Evolutionary conservation across 2,888 invertebrate species (phyloP).

Genomic region (Andrena bucephala): DNA sequence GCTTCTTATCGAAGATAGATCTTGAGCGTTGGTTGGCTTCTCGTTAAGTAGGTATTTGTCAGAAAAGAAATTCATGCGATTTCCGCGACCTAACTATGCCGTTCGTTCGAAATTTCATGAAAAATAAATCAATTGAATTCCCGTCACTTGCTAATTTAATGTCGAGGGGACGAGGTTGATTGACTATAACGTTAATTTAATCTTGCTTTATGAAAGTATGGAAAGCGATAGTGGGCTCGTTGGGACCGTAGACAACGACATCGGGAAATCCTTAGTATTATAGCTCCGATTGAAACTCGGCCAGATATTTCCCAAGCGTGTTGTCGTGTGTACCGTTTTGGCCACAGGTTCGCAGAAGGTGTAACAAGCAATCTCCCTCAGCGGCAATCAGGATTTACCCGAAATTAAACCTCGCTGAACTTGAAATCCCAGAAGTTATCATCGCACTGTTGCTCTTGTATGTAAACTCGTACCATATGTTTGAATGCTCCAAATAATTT

Average conservation of each 20-base stretch:
- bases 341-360: conserved; percentile 58
- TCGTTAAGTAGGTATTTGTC: conserved; percentile 6
- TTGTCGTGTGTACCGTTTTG: conserved; percentile 75
- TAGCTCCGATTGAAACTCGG: conserved; percentile 75
- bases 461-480: conserved; percentile 12
- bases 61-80: too few species aligned
- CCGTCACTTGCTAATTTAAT: not conserved
- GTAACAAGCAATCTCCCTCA: conserved; percentile 75
- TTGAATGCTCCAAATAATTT: too few species aligned
- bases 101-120: conserved; percentile 33
- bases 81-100: too few species aligned
- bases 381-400: conserved; percentile 80
- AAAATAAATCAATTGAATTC: not conserved
- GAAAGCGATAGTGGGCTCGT: not conserved
- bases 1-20: conserved; percentile 78
- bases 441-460: conserved; percentile 55
- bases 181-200: conserved; percentile 8
- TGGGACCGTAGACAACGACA: conserved; percentile 26
- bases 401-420: conserved; percentile 78
- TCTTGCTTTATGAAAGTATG: not conserved
- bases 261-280: conserved; percentile 61
- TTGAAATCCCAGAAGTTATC: conserved; percentile 70
- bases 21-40: conserved; percentile 66
- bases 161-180: not conserved
- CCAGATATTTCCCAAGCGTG: conserved; percentile 80